Base-by-base conservation (phyloP, 1,140 invertebrate species). In the Radopholus similis region DNA sequence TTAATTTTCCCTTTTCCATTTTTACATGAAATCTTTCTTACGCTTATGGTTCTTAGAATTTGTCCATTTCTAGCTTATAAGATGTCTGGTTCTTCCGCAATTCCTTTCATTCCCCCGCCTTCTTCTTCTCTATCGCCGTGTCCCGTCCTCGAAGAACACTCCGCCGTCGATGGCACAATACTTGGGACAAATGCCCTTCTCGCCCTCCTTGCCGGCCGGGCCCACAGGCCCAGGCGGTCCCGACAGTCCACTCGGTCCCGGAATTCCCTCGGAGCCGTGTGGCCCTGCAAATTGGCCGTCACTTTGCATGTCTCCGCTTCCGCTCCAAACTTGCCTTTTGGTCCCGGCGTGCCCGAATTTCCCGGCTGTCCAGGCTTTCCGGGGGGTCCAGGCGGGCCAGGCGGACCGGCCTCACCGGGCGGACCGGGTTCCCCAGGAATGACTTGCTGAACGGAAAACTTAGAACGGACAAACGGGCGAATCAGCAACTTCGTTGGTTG, bases 81-180 rank as follows among this genome's bases (percentile, higher is more conserved):
- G n/a, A 72, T 73, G 73, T 34, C 72, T 55, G 32, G 71, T 55
- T 54, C 71, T 74, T 69, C 72, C n/a, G n/a, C 72, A 49, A 74
- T 72, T 66, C 74, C 72, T 59, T 74, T 74, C 60, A 74, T 74
- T 32, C 73, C 72, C 21, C 72, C 72, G 28, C 72, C 72, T 28
- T 74, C 72, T 18, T 74, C 42, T 28, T 71, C 72, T 40, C 72
- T 74, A 55, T 74, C 73, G 58, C 71, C 78, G 15, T 75, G 74
- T 63, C 74, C 77, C 32, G 78, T n/a, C 75, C 75, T 55, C 78
- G 73, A 54, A 77, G n/a, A n/a, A n/a, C n/a, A n/a, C n/a, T n/a
- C n/a, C n/a, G n/a, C n/a, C n/a, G n/a, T n/a, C n/a, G n/a, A n/a
- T n/a, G n/a, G n/a, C n/a, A n/a, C n/a, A n/a, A n/a, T n/a, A n/a